Evolutionary conservation across 1,140 invertebrate genomes (phyloP).

Genomic region (Tetraneura akinire): DNA sequence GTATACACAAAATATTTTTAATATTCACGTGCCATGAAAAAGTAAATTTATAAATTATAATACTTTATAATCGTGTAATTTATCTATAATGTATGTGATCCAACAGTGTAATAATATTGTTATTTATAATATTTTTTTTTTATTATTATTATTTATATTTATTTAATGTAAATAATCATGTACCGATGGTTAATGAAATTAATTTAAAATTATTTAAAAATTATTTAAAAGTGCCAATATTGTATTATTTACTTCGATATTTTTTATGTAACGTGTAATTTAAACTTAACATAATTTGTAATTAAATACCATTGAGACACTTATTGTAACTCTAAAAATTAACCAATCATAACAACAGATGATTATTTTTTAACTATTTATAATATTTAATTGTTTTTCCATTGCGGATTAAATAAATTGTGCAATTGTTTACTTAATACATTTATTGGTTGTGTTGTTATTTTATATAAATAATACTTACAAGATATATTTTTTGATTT

Average conservation of each 20-base stretch:
- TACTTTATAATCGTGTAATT: neutral
- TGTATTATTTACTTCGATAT: slow-evolving; percentile 47
- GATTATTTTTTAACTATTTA: slow-evolving; percentile 52
- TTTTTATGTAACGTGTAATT: slow-evolving; percentile 49
- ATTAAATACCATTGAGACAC: slow-evolving; percentile 20
- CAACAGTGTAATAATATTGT: slow-evolving; percentile 18
- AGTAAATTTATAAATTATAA: slow-evolving; percentile 18
- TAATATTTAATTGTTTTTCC: slow-evolving; percentile 51
- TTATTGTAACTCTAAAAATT: slow-evolving; percentile 47
- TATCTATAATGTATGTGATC: neutral
- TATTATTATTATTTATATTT: slow-evolving; percentile 27
- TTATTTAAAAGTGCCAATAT: slow-evolving; percentile 49
- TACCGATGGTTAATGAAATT: slow-evolving; percentile 36
- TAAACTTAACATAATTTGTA: slow-evolving; percentile 33
- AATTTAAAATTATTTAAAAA: slow-evolving; percentile 32
- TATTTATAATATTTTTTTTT: slow-evolving; percentile 40
- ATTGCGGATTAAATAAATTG: slow-evolving; percentile 47
- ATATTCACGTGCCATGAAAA: slow-evolving; percentile 27
- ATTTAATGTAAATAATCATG: slow-evolving; percentile 28
- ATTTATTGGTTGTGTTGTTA: neutral
- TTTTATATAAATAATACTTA: too few relatives aligned
- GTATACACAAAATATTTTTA: neutral
- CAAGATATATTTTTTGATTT: too few relatives aligned
- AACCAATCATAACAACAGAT: slow-evolving; percentile 49
- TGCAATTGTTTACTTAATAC: slow-evolving; percentile 47